Percentiles rank a stretch among this genome's conserved stretches.
Evolutionary conservation across 1,140 invertebrate genomes (phyloP).

Genomic region (Diuraphis noxia): DNA sequence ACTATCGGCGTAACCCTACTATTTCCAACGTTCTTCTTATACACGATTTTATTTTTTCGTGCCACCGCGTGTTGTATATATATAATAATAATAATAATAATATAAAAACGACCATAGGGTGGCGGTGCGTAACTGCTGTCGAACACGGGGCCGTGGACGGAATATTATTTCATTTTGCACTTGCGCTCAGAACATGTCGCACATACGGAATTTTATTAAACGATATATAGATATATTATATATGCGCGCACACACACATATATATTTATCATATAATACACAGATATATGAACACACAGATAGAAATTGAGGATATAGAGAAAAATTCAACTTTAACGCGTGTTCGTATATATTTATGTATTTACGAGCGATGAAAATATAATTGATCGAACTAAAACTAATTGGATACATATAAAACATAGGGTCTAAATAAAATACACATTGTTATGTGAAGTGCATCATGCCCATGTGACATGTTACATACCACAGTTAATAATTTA

Average conservation of each 20-base stretch:
- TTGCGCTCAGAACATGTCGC: slow-evolving; percentile 15
- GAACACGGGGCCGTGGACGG: slow-evolving; percentile 37
- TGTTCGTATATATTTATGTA: neutral
- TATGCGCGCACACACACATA: neutral
- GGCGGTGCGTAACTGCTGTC: slow-evolving; percentile 16
- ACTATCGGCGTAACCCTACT: neutral
- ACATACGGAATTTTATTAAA: slow-evolving; percentile 42
- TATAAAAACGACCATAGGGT: neutral
- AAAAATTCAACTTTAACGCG: neutral
- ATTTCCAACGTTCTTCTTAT: slow-evolving; percentile 15
- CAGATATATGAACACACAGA: neutral
- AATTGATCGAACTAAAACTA: neutral
- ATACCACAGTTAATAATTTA: neutral
- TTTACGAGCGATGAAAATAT: neutral
- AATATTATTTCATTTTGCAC: slow-evolving; percentile 51
- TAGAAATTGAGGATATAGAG: neutral
- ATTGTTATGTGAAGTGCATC: neutral
- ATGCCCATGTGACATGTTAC: too few relatives aligned
- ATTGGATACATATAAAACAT: neutral
- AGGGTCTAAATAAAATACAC: neutral
- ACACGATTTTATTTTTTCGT: slow-evolving; percentile 21
- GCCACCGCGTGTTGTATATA: neutral
- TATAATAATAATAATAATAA: slow-evolving; percentile 25
- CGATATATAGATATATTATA: neutral
- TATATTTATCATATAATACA: neutral